Conservation (phyloP, 2,797 vertebrate genomes). For the Pogoniulus pusillus region DNA sequence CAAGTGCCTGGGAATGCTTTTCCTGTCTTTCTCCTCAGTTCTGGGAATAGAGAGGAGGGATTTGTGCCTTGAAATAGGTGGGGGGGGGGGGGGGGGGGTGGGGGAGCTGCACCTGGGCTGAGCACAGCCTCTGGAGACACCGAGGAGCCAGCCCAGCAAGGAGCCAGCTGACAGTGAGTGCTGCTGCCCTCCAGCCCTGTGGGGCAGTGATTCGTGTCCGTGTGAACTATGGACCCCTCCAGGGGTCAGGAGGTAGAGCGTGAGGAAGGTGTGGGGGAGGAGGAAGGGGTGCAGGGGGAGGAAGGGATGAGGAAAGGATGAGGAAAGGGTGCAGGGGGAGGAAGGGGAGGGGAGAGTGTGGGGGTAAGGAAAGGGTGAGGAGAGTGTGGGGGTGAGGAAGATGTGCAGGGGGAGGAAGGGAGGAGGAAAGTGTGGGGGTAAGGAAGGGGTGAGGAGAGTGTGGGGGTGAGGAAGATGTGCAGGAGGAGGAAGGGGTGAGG, state of each 20-base stretch:
- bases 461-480: no score
- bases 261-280: no score
- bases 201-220: background rate
- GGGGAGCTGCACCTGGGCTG: background rate
- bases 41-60: background rate
- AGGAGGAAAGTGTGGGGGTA: no score
- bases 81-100: background rate
- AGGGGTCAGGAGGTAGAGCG: rapidly evolving
- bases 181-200: background rate
- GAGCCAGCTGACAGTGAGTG: rapidly evolving
- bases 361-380: no score
- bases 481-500: background rate
- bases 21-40: conserved; percentile 31
- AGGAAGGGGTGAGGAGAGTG: no score
- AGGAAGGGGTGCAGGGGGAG: no score
- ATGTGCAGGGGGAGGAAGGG: no score
- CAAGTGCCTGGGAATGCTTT: background rate
- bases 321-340: no score
- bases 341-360: no score
- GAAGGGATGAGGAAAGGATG: no score
- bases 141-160: no score
- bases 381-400: no score
- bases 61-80: background rate
- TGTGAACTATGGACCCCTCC: background rate
- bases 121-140: background rate